Conservation (phyloP, 2,888 invertebrate genomes). For the Drosophila borealis region DNA sequence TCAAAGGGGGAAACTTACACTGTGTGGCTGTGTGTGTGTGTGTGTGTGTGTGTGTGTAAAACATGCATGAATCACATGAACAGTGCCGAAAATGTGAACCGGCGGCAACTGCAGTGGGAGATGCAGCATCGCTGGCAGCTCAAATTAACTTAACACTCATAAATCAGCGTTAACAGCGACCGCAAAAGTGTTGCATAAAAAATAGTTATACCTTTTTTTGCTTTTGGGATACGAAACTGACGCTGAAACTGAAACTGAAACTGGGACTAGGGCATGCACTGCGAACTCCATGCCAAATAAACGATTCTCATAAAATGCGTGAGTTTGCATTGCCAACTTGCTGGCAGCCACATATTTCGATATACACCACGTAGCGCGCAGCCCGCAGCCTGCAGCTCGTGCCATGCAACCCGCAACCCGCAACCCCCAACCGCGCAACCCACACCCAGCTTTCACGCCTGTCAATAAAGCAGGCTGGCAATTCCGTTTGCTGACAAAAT, state of each 20-base stretch:
- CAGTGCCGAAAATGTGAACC: constrained; percentile 48
- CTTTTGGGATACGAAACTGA: constrained; percentile 15
- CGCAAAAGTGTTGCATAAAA: constrained; percentile 75
- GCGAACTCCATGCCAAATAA: constrained; percentile 55
- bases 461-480: constrained; percentile 49
- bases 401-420: background rate
- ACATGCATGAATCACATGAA: constrained; percentile 55
- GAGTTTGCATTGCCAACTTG: constrained; percentile 66
- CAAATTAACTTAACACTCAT: constrained; percentile 79
- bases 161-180: constrained; percentile 75
- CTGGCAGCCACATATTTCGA: constrained; percentile 46
- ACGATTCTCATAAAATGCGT: constrained; percentile 67
- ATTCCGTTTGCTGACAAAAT: constrained; percentile 59
- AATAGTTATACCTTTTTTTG: constrained; percentile 56
- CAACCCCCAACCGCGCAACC: background rate
- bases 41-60: constrained; percentile 17
- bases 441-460: constrained; percentile 1
- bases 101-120: constrained; percentile 19
- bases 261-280: constrained; percentile 13
- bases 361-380: background rate
- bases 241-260: constrained; percentile 18
- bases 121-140: constrained; percentile 41
- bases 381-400: background rate
- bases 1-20: constrained; percentile 44
- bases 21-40: background rate